phyloP scores from a whole-genome alignment of 2,888 invertebrate species.

The Apamea sordens region DNA sequence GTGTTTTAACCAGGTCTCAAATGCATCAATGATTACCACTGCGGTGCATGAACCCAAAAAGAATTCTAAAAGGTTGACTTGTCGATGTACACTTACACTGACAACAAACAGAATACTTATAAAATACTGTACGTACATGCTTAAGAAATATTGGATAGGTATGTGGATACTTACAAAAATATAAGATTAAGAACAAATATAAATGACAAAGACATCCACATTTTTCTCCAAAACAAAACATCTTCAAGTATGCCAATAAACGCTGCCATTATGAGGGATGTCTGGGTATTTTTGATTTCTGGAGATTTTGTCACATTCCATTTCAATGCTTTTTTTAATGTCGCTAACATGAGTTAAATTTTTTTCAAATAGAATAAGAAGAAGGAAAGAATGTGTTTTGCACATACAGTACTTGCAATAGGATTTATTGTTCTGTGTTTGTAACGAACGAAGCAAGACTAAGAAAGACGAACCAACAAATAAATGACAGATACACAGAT shows the following conservation, averaged over 20 bases:
- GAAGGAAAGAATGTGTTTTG: constrained; percentile 2
- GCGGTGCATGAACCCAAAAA: constrained; percentile 74
- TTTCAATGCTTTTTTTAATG: constrained; percentile 79
- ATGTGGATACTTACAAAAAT: constrained; percentile 80
- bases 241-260: constrained; percentile 84
- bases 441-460: not conserved
- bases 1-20: constrained; percentile 85
- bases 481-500: not conserved
- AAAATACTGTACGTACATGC: not conserved
- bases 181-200: constrained; percentile 78
- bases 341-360: constrained; percentile 75
- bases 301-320: constrained; percentile 75
- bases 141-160: not conserved
- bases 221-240: constrained; percentile 85
- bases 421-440: not conserved
- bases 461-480: not conserved
- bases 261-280: constrained; percentile 76
- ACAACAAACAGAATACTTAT: constrained; percentile 65
- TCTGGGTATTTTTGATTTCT: constrained; percentile 75
- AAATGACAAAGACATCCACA: constrained; percentile 83
- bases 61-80: constrained; percentile 81
- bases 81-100: constrained; percentile 80
- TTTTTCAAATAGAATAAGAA: constrained; percentile 7
- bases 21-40: constrained; percentile 79
- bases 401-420: constrained; percentile 4